Evolutionary conservation across 2,113 vertebrate species (phyloP), one percentile per base, ranked within the genome.

Genomic region (Thymallus thymallus): DNA sequence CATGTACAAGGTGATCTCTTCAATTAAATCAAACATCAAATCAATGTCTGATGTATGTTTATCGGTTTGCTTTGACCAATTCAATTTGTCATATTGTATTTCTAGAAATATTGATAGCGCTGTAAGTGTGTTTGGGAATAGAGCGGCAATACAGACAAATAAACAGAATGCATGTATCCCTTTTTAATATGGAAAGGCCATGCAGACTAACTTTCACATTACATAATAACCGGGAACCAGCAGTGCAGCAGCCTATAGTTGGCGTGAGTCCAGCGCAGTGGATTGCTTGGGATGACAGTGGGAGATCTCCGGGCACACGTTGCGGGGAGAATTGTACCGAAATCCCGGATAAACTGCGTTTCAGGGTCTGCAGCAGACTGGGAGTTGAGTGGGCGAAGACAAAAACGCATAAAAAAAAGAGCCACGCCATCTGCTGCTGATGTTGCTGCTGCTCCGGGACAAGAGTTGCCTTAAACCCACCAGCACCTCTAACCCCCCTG

Each of bases 291-390:
- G n/a, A 16, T 60, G 56, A 22, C 56, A 60, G 56, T 60, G 56
- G 56, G 56, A 16, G 56, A 60, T 22, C 18, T 60, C 56, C n/a
- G 56, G 56, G 56, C 56, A 9, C 10, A 18, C 48, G 7, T 60
- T n/a, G 56, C 2, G 56, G 56, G 56, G 56, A 60, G 56, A 60
- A 60, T 60, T 60, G 56, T n/a, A 60, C 56, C 10, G 56, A 60
- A 60, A 60, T 60, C 56, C 56, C 56, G n/a, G 56, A 60, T 60
- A 60, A 60, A 9, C 56, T 60, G 56, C 56, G n/a, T n/a, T 60
- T 60, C 56, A 23, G 20, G 56, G 56, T 13, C n/a, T 60, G 56
- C n/a, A 60, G 5, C 9, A 60, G 56, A 60, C 13, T 60, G 56
- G 56, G 56, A n/a, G 56, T 2, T 60, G 56, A 60, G 56, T 60